Evolutionary conservation across 2,888 invertebrate genomes (phyloP), one percentile per base, ranked within the genome.

Genomic region (Dryomyza anilis): DNA sequence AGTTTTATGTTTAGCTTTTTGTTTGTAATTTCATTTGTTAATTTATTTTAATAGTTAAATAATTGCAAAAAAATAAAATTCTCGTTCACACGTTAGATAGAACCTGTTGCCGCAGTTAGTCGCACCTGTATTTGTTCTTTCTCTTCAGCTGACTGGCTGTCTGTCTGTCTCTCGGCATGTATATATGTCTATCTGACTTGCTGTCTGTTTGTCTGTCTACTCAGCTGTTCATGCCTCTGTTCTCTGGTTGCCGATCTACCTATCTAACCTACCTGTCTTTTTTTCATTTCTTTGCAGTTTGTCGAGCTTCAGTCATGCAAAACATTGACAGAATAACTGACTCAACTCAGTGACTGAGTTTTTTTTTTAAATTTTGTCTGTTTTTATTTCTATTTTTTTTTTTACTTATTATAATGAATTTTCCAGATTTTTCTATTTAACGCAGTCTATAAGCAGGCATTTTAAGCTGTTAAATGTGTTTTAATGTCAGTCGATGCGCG

Each of bases 301-400:
- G 36, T 36, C 36, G 55, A 8, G 36, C 36, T 12, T 36, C 55
- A 36, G 55, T 55, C 55, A 55, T 55, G 55, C 55, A 55, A 14
- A 55, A 39, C 55, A 36, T 29, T n/a, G 30, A 16, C 55, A 25
- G 33, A 29, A 16, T 16, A 29, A 48, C 25, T 27, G 3, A 7
- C 52, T 19, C n/a, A n/a, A 36, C 36, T 33, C 33, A 55, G 19
- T 33, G 55, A 46, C 46, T 59, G 48, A 59, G 48, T 33, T 46
- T 30, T 30, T 10, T n/a, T 19, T 46, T 19, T 23, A 36, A 55
- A 21, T 55, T n/a, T n/a, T n/a, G n/a, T n/a, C n/a, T n/a, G n/a
- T n/a, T n/a, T n/a, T n/a, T n/a, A n/a, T n/a, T n/a, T n/a, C n/a
- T n/a, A n/a, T n/a, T n/a, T n/a, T n/a, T n/a, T n/a, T n/a, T n/a